Base-by-base conservation (phyloP, 2,113 vertebrate genomes). In the Arvicanthis niloticus region DNA sequence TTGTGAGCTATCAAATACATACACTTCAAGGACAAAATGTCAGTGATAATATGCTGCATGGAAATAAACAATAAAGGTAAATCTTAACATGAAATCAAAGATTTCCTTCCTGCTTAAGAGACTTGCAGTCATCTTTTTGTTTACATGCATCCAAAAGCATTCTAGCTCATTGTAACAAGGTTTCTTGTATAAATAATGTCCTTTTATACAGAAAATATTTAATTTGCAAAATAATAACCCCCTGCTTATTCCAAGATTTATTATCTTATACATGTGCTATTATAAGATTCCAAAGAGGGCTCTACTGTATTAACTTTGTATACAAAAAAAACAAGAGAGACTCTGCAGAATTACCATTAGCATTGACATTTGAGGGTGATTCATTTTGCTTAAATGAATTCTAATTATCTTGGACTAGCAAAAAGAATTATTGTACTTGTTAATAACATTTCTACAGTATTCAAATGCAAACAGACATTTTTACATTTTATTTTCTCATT, bases 321-420 rank as follows among this genome's bases (percentile, higher is more conserved):
- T 82, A 86, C 26, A 93, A 92, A 94, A 94, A 17, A 19, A 96
- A 93, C 1, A 29, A 96, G 60, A 51, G 21, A 95, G 91, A 96
- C 53, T 91, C 77, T 37, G 37, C 70, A 93, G 76, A 95, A 91
- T 95, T 80, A 40, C 73, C 82, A 96, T 96, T 95, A 96, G 56
- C 65, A 42, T 17, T 96, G 96, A 95, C 91, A 91, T 96, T 88
- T 96, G 85, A 96, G 72, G 73, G 80, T 92, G 88, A 96, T 75
- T 92, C 91, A 94, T 96, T 91, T 92, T 84, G 68, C 65, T 42
- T 91, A 95, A 97, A 93, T 92, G 67, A 60, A 92, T 75, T 92
- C 86, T 96, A 95, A 98, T 96, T 70, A 94, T 86, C 86, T 81
- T 89, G 40, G 91, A 86, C 65, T 77, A 93, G 77, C 45, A 73